Evolutionary conservation across 2,797 vertebrate genomes (phyloP).

Genomic region (Petrocephalus sullivani): DNA sequence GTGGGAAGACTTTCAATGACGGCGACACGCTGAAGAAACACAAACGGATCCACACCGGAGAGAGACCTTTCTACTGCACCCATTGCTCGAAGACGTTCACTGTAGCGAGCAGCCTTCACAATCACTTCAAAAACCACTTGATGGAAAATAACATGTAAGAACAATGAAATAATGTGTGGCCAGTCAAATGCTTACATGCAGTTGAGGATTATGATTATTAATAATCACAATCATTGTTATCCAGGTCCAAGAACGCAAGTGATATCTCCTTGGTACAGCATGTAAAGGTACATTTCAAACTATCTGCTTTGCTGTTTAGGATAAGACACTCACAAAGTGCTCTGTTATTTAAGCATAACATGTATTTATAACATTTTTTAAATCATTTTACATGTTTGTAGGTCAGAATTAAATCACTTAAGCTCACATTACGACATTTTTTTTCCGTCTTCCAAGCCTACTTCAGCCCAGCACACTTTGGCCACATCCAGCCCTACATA

Average conservation of each 20-base stretch:
- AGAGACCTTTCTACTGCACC: slow-evolving; percentile 46
- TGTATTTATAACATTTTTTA: background rate
- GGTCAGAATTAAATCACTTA: background rate
- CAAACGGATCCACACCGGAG: slow-evolving; percentile 50
- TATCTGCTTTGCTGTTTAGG: background rate
- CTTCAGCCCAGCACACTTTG: background rate
- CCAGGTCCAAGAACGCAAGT: slow-evolving; percentile 6
- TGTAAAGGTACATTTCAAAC: background rate
- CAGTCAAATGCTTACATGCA: background rate
- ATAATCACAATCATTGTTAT: background rate
- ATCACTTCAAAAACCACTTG: slow-evolving; percentile 49
- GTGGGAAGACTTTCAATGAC: slow-evolving; percentile 60
- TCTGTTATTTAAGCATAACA: background rate
- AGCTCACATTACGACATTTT: background rate
- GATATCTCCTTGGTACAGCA: slow-evolving; percentile 11
- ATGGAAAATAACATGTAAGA: slow-evolving; percentile 2
- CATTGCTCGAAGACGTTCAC: slow-evolving; percentile 44
- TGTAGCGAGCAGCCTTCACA: slow-evolving; percentile 49
- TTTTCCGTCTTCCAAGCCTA: background rate
- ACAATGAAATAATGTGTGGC: background rate
- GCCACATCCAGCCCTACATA: background rate
- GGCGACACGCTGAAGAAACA: slow-evolving; percentile 65
- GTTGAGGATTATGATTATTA: background rate
- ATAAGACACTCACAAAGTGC: background rate
- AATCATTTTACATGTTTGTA: background rate